Evolutionary conservation across 2,888 invertebrate species (phyloP), one percentile per base, ranked within the genome.

Genomic region (Melikaiella ostensackeni): DNA sequence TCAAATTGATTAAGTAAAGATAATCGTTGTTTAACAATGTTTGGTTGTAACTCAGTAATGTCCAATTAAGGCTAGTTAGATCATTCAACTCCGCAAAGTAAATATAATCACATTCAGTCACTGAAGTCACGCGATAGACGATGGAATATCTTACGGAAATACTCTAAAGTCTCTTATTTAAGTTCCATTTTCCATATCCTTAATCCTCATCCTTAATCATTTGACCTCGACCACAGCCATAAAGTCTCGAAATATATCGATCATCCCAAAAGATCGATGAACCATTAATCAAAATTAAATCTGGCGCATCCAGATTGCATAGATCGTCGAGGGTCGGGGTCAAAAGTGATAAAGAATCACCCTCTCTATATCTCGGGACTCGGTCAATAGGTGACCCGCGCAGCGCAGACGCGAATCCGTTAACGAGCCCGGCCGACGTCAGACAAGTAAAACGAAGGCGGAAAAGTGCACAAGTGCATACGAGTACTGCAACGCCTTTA

Each of bases 321-420:
- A 57, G 55, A 33, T 75, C 46, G 62, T 33, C 64, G n/a, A 13
- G 55, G 63, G 62, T 50, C 75, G 75, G 62, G 59, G 75, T 33
- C 75, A 75, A 46, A 61, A 50, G 62, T 75, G 62, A 33, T 64
- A 76, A 24, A 76, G 50, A 35, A 35, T 55, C 64, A 35, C 61
- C 46, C 66, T 66, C 46, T 30, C 75, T 79, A 78, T 62, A 42
- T 66, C 77, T 46, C 75, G 77, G 80, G 88, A 88, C 84, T 89
- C 90, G 90, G 90, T 90, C 90, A 90, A 90, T 90, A 90, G 90
- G 88, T 89, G 87, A 88, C 84, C 83, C 82, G 80, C 79, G 86
- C 81, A 84, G 90, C 90, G 90, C 90, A 90, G 90, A 87, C 90
- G 90, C 90, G 84, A 81, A 84, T 82, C 77, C 79, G 75, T 80